Evolutionary conservation across 2,888 invertebrate genomes (phyloP), one percentile per base, ranked within the genome.

Genomic region (Tachina lurida): DNA sequence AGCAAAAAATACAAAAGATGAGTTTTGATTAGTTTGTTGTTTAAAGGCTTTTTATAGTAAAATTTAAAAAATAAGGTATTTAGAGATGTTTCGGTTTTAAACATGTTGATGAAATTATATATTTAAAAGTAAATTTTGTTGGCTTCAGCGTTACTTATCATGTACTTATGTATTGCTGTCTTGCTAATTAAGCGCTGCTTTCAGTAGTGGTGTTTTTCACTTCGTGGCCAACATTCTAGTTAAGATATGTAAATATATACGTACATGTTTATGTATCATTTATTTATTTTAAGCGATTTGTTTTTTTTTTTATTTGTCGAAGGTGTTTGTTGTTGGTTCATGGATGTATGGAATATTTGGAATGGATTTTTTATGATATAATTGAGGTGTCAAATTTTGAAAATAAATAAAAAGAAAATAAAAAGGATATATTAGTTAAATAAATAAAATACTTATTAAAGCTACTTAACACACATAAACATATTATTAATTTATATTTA

Each of bases 121-220:
- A 49, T 60, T 58, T 60, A 43, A 39, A 56, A 58, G 10, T 60
- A 43, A 56, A 52, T 41, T 62, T 70, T 74, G 58, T 84, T 77
- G 47, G 65, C 60, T 80, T 56, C 31, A 22, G n/a, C 17, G 4
- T 68, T 43, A 39, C 15, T 71, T 60, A 49, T 47, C 17, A 31
- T 31, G 31, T 31, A 31, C 19, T 63, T 60, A 43, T 22, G 10
- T 60, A 54, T 49, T 56, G 13, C 49, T 65, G 58, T 41, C n/a
- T 52, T 58, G 65, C 54, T 67, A 54, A 73, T 90, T 93, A 93
- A 89, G 93, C 93, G 88, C 91, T 91, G 90, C 93, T 93, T 90
- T 93, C 93, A 84, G 93, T 92, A 90, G 92, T 93, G 87, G 93
- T 93, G 89, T 93, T 93, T 89, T 92, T 92, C 88, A 93, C 91